A percentile compares a stretch with the other conserved stretches of the same genome.
phyloP scores from a whole-genome alignment of 2,888 invertebrate genomes.

The Auanema sp. region DNA sequence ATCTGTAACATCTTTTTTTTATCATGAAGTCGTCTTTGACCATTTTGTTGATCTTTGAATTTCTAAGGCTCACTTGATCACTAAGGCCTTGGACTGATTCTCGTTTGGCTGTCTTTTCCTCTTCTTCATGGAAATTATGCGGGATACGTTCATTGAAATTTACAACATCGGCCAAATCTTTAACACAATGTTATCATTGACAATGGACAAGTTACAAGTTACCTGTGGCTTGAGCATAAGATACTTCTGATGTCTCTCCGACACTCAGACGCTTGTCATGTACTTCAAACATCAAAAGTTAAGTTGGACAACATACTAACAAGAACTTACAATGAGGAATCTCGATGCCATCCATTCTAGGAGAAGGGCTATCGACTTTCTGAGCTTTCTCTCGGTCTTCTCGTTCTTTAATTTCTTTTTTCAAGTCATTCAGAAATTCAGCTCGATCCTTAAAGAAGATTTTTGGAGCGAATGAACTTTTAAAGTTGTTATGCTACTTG shows the following conservation, averaged over 20 bases:
- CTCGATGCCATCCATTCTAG: constrained; percentile 2
- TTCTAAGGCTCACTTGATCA: constrained; percentile 2
- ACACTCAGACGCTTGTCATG: constrained; percentile 1
- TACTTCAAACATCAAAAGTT: neutral
- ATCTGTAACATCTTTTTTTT: neutral
- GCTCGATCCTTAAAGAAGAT: neutral
- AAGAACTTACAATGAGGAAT: no score
- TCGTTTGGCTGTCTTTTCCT: constrained; percentile 3
- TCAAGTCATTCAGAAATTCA: constrained; percentile 28
- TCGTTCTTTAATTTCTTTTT: constrained; percentile 21
- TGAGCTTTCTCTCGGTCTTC: constrained; percentile 17
- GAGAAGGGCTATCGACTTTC: constrained; percentile 9
- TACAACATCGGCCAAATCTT: neutral
- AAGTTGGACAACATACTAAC: no score
- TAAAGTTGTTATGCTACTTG: constrained; percentile 31
- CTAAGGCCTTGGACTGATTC: constrained; percentile 4
- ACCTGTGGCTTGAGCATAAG: constrained; percentile 17
- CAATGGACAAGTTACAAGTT: no score
- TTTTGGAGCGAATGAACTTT: neutral
- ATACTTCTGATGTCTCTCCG: constrained; percentile 15
- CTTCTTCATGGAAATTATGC: constrained; percentile 9
- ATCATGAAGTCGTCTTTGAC: neutral
- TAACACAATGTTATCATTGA: neutral
- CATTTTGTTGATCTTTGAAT: neutral
- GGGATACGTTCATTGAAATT: constrained; percentile 5